Conservation (phyloP, 2,888 invertebrate genomes). For the Nudaria mundana region DNA sequence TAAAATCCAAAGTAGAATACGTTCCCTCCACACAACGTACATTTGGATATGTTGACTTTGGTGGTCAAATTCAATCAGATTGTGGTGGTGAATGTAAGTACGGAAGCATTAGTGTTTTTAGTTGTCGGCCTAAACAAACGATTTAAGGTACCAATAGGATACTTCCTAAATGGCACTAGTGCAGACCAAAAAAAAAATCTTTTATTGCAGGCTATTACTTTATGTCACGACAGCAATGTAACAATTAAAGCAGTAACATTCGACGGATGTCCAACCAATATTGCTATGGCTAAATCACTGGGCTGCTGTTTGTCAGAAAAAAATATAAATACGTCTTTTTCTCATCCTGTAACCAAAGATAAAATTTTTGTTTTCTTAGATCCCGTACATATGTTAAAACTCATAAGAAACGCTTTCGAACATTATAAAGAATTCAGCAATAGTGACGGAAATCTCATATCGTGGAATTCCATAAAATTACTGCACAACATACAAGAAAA, state of each 20-base stretch:
- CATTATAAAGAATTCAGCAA: not conserved
- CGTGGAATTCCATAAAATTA: not conserved
- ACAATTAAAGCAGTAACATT: constrained; percentile 3
- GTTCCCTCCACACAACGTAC: not conserved
- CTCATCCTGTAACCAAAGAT: not conserved
- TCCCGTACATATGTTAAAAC: not conserved
- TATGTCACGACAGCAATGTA: not conserved
- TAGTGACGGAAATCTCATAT: not conserved
- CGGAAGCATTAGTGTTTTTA: not conserved
- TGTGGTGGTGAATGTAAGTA: not conserved
- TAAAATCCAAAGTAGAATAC: not conserved
- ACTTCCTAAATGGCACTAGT: not conserved
- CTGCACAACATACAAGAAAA: not conserved
- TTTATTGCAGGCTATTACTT: not conserved
- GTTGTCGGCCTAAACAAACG: not conserved
- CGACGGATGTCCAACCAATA: constrained; percentile 5
- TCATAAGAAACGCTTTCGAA: not conserved
- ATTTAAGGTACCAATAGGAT: not conserved
- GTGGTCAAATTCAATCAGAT: not conserved
- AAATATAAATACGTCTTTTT: not conserved
- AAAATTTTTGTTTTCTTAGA: not conserved
- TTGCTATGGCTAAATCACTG: constrained; percentile 3
- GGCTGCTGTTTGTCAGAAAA: not conserved
- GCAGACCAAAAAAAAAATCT: not conserved
- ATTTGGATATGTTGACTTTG: not conserved